Evolutionary conservation across 1,140 invertebrate species (phyloP).

Genomic region (Probaryconus sp.): DNA sequence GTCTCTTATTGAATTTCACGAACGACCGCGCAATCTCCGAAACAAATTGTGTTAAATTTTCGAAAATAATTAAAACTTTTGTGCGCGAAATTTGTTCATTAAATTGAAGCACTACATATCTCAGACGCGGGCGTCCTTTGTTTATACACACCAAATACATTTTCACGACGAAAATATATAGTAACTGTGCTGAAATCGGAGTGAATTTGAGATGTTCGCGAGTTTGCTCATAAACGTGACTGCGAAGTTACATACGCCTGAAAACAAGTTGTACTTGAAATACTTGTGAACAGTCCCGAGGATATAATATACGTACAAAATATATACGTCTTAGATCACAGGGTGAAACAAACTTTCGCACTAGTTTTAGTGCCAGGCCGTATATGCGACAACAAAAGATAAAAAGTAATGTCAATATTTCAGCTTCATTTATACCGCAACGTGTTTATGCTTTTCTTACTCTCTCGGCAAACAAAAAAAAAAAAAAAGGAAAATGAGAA

Average conservation of each 20-base stretch:
- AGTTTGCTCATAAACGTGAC: slow-evolving; percentile 56
- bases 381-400: slow-evolving; percentile 21
- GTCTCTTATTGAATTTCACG: no score
- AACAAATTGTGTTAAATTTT: background rate
- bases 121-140: slow-evolving; percentile 10
- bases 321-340: slow-evolving; percentile 49
- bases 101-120: slow-evolving; percentile 23
- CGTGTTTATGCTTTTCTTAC: no score
- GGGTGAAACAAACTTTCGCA: slow-evolving; percentile 35
- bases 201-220: slow-evolving; percentile 48
- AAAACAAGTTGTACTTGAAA: slow-evolving; percentile 51
- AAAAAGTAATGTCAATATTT: slow-evolving; percentile 4
- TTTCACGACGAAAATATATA: slow-evolving; percentile 27
- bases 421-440: slow-evolving; percentile 6
- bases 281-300: slow-evolving; percentile 29
- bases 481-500: no score
- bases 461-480: no score
- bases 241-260: slow-evolving; percentile 46
- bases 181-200: slow-evolving; percentile 19
- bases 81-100: background rate
- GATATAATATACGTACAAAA: slow-evolving; percentile 49
- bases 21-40: background rate
- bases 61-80: slow-evolving; percentile 32
- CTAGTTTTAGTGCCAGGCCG: slow-evolving; percentile 15
- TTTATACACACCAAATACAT: slow-evolving; percentile 12